A percentile compares a stretch with the other conserved stretches of the same genome.
phyloP scores from a whole-genome alignment of 2,113 vertebrate genomes.

The Siniperca knerii region DNA sequence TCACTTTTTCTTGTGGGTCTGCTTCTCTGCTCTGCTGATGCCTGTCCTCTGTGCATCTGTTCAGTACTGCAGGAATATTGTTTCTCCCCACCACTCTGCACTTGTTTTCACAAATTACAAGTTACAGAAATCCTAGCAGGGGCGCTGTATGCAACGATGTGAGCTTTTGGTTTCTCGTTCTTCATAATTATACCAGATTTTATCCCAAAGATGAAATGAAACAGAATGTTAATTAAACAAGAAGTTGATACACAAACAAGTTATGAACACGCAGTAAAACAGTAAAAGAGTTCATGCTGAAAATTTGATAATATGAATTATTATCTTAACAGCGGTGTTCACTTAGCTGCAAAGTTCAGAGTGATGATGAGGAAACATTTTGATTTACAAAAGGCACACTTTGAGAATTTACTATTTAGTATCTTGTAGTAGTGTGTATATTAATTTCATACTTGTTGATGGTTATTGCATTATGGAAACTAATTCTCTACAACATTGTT shows the following conservation, averaged over 20 bases:
- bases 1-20: slow-evolving; percentile 39
- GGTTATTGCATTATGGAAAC: neutral
- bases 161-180: slow-evolving; percentile 3
- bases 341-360: slow-evolving; percentile 2
- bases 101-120: slow-evolving; percentile 12
- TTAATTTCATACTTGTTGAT: slow-evolving; percentile 4
- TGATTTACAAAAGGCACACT: neutral
- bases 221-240: slow-evolving; percentile 23
- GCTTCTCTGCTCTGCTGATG: slow-evolving; percentile 50
- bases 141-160: neutral
- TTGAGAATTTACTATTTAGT: neutral
- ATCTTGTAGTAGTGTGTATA: neutral
- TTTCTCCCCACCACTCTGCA: slow-evolving; percentile 8
- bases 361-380: neutral
- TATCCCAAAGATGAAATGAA: slow-evolving; percentile 6
- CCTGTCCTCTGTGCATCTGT: slow-evolving; percentile 58
- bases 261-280: slow-evolving; percentile 2
- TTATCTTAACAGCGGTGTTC: neutral
- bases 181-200: neutral
- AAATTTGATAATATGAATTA: slow-evolving; percentile 10
- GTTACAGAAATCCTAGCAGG: neutral
- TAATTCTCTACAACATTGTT: slow-evolving; percentile 1
- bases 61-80: slow-evolving; percentile 44
- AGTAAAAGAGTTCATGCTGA: neutral
- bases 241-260: slow-evolving; percentile 7